Conservation (phyloP, 2,888 invertebrate genomes). For the Tenodera sinensis region DNA sequence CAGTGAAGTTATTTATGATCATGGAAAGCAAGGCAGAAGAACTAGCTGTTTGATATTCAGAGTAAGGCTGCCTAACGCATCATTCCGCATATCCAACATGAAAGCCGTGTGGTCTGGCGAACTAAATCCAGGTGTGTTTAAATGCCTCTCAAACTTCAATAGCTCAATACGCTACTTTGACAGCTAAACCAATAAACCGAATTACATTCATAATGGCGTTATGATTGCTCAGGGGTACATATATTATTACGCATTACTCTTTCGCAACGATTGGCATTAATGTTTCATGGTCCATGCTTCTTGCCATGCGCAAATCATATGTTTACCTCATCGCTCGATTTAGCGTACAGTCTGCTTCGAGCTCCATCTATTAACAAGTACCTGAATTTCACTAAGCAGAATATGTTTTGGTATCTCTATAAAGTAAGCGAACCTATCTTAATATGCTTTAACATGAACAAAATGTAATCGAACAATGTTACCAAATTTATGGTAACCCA, state of each 20-base stretch:
- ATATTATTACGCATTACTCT: neutral
- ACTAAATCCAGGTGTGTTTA: neutral
- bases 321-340: neutral
- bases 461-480: too few species aligned
- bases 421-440: too few species aligned
- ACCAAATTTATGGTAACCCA: too few species aligned
- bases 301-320: neutral
- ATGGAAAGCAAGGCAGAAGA: too few species aligned
- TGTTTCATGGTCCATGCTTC: neutral
- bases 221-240: neutral
- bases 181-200: neutral
- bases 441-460: too few species aligned
- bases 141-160: neutral
- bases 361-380: too few species aligned
- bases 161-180: neutral
- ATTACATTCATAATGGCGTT: neutral
- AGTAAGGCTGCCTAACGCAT: neutral
- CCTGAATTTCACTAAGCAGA: too few species aligned
- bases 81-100: neutral
- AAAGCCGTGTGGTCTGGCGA: neutral
- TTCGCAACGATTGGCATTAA: neutral
- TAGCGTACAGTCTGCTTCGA: neutral
- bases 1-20: neutral
- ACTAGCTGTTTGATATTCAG: neutral
- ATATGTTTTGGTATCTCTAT: too few species aligned